Evolutionary conservation across 2,797 vertebrate genomes (phyloP).

Genomic region (Hypotaenidia okinawae): DNA sequence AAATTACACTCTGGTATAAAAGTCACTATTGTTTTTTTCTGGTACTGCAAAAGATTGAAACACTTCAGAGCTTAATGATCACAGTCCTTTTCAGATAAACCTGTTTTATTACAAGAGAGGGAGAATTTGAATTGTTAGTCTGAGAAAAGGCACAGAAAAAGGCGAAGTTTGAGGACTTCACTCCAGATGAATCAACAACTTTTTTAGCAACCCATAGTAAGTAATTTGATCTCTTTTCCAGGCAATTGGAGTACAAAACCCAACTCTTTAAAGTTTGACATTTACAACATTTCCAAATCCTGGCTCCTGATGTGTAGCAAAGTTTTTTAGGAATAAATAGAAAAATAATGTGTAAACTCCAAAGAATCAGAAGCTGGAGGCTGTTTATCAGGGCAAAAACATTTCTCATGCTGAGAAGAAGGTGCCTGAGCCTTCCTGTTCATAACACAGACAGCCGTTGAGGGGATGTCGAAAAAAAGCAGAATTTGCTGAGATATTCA

Average conservation of each 20-base stretch:
- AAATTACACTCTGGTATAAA: slow-evolving; percentile 47
- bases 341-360: not conserved
- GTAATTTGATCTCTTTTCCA: not conserved
- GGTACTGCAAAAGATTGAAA: slow-evolving; percentile 25
- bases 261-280: not conserved
- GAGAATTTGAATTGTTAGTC: not conserved
- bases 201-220: not conserved
- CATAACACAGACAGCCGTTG: not conserved
- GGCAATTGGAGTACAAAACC: not conserved
- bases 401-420: not conserved
- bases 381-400: not conserved
- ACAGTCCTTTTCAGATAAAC: slow-evolving; percentile 50
- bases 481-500: not conserved
- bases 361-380: not conserved
- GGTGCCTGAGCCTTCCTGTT: not conserved
- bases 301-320: not conserved
- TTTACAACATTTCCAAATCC: not conserved
- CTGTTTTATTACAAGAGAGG: not conserved
- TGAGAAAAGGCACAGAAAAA: not conserved
- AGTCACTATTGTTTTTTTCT: slow-evolving; percentile 39
- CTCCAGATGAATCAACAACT: not conserved
- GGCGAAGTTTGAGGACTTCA: not conserved
- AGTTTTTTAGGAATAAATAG: not conserved
- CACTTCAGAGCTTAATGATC: slow-evolving; percentile 42
- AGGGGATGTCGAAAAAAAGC: not conserved